Conservation (phyloP, 2,888 invertebrate species). For the Palloptera scutellata region DNA sequence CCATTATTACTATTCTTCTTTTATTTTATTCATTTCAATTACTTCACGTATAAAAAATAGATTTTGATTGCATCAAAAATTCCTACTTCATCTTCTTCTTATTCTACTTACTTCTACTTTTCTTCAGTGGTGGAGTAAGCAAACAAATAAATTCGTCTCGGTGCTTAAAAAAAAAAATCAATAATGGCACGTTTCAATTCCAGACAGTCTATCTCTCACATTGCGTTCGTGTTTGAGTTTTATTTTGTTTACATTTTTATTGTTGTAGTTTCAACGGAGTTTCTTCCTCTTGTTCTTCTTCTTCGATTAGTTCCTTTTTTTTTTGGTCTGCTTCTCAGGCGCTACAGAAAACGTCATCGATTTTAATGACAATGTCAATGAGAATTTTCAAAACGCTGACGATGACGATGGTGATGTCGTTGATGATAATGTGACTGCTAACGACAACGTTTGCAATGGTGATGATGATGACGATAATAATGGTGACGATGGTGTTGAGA, state of each 20-base stretch:
- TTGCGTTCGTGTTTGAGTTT: not conserved
- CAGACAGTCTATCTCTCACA: not conserved
- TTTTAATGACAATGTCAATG: not conserved
- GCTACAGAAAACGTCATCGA: not conserved
- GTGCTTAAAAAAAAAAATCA: conserved; percentile 11
- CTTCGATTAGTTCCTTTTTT: not conserved
- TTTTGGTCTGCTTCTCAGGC: not conserved
- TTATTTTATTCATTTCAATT: too few relatives aligned
- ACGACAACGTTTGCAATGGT: not conserved
- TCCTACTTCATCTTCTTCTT: not conserved
- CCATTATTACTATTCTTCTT: too few relatives aligned
- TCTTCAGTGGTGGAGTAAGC: conserved; percentile 1
- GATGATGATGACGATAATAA: too few relatives aligned
- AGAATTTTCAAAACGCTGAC: not conserved
- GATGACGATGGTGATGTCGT: not conserved
- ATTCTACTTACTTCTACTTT: not conserved
- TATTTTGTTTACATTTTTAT: conserved; percentile 12
- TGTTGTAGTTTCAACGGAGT: conserved; percentile 9
- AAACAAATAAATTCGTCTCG: conserved; percentile 25
- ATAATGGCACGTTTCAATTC: conserved; percentile 22
- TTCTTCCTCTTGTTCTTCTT: not conserved
- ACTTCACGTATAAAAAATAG: conserved; percentile 8
- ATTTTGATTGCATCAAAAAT: not conserved
- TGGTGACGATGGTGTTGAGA: too few relatives aligned
- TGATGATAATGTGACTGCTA: not conserved